Evolutionary conservation across 35 echinoderm and acorn worm species (phyloP), one percentile per base, ranked within the genome.

Genomic region (Apostichopus parvimensis): DNA sequence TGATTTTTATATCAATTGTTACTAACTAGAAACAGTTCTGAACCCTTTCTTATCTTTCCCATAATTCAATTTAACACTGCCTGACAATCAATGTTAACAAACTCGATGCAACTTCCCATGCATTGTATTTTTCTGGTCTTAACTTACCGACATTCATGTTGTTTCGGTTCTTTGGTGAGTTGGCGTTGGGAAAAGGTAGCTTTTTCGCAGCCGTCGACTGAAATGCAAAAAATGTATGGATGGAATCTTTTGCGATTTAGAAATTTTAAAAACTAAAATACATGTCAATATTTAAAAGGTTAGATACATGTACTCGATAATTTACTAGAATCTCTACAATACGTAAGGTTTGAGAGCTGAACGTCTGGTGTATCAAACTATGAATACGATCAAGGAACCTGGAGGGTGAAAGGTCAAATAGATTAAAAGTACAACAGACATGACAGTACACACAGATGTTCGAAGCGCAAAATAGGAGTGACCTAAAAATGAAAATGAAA

Each of bases 141-240:
- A 22, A 75, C 71, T 75, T 75, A 75, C 71, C 71, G 71, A 75
- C 71, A 75, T 75, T 75, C 71, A 75, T 75, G 17, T 75, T 75
- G 15, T 20, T 75, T 6, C n/a, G 13, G 71, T 14, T 18, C 12
- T 75, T 75, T n/a, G 71, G 71, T 75, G 71, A 75, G 71, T 75
- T 75, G 71, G 71, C 71, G 71, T 75, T 20, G 21, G 71, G 71
- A 18, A 75, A 75, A 75, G 71, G 6, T 75, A 75, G 71, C 2
- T 20, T 75, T 75, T n/a, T 75, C 6, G 14, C 71, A 75, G 71
- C 17, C 15, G 71, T 75, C 7, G 21, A 75, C 71, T 75, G 5
- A 75, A 75, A 75, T 75, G 71, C 6, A 75, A 22, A 75, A 75
- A 73, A 6, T 1, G 0, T 75, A 0, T 0, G 11, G 71, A 7